phyloP scores from a whole-genome alignment of 2,113 vertebrate genomes.

The Asarcornis scutulata region DNA sequence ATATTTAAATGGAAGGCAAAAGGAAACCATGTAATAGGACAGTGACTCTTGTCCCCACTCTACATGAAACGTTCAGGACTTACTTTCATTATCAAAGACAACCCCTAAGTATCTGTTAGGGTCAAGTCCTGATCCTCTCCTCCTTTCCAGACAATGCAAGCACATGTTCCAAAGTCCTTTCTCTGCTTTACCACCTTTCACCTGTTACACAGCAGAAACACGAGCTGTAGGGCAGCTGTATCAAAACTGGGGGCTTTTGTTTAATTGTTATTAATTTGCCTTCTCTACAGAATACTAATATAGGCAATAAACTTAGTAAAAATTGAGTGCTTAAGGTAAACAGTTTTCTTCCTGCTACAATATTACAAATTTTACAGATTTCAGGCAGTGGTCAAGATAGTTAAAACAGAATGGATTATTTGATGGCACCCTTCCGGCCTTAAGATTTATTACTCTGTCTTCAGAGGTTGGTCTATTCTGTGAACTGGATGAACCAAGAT shows the following conservation, averaged over 20 bases:
- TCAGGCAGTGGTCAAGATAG: not conserved
- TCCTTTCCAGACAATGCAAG: not conserved
- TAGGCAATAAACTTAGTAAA: not conserved
- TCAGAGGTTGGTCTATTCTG: not conserved
- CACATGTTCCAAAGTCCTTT: not conserved
- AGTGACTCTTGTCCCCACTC: not conserved
- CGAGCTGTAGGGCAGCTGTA: not conserved
- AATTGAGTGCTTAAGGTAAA: not conserved
- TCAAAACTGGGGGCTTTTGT: not conserved
- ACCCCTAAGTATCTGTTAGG: not conserved
- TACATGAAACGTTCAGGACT: not conserved
- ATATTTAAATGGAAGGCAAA: not conserved
- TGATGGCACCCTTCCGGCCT: not conserved
- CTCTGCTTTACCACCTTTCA: not conserved
- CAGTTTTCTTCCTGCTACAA: not conserved
- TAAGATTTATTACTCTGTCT: not conserved
- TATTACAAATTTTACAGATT: not conserved
- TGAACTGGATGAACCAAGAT: not conserved
- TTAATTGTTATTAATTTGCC: not conserved
- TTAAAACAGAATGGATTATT: not conserved
- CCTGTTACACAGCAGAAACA: not conserved
- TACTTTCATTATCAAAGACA: not conserved
- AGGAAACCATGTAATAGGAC: not conserved
- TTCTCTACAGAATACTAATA: not conserved
- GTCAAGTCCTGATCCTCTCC: not conserved